Conservation (phyloP, 2,888 invertebrate species). For the Lasioglossum figueresi region DNA sequence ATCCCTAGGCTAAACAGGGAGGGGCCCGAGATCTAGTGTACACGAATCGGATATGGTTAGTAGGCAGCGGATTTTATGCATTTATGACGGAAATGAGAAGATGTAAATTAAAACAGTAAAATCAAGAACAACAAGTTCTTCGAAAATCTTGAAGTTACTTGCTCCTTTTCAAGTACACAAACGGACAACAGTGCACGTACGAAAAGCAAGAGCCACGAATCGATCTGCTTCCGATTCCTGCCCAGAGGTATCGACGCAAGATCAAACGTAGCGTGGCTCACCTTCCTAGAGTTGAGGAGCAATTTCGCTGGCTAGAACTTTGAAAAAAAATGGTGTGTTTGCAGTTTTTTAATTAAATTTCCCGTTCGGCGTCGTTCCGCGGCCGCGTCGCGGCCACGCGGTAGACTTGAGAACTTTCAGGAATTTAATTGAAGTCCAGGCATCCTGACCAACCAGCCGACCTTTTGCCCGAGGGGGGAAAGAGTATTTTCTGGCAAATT, state of each 20-base stretch:
- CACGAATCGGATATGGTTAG: too few relatives aligned
- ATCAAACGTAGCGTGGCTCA: neutral
- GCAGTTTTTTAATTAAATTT: conserved; percentile 76
- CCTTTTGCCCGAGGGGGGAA: conserved; percentile 41
- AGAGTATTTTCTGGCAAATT: conserved; percentile 60
- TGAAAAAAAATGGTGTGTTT: conserved; percentile 68
- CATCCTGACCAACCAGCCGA: conserved; percentile 50
- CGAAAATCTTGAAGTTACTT: too few relatives aligned
- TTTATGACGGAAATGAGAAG: too few relatives aligned
- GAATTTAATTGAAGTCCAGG: conserved; percentile 71
- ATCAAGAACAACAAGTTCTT: too few relatives aligned
- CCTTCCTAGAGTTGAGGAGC: conserved; percentile 1
- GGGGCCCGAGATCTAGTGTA: too few relatives aligned
- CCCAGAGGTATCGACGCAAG: neutral
- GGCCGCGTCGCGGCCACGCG: conserved; percentile 64
- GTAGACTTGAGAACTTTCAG: conserved; percentile 67
- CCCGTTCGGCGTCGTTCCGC: conserved; percentile 40
- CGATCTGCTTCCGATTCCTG: neutral
- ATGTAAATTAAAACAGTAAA: too few relatives aligned
- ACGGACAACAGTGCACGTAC: neutral
- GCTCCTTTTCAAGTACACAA: too few relatives aligned
- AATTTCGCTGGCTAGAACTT: conserved; percentile 59
- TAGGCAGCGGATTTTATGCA: too few relatives aligned
- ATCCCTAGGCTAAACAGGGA: too few relatives aligned
- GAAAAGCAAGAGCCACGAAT: neutral